Percentiles rank a stretch among this genome's conserved stretches.
phyloP scores from a whole-genome alignment of 2,888 invertebrate species.

The Argyra leucocephala region DNA sequence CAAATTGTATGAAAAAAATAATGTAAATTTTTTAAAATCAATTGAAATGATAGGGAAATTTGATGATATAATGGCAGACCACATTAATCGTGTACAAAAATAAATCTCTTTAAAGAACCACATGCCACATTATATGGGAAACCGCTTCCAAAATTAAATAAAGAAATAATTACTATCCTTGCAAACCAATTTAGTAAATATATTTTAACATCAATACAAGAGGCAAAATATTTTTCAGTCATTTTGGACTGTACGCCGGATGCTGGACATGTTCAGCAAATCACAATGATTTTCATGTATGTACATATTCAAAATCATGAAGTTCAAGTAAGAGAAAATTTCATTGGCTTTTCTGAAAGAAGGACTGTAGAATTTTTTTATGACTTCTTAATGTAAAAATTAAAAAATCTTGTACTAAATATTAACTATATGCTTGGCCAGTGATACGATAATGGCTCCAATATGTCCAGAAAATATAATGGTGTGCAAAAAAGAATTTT shows the following conservation, averaged over 20 bases:
- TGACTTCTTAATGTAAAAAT: constrained; percentile 10
- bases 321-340: constrained; percentile 13
- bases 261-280: constrained; percentile 2
- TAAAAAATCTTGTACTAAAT: constrained; percentile 8
- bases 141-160: constrained; percentile 8
- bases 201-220: neutral
- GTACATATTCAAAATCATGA: constrained; percentile 8
- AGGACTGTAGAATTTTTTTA: constrained; percentile 6
- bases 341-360: constrained; percentile 8
- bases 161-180: constrained; percentile 8
- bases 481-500: constrained; percentile 12
- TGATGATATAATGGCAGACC: constrained; percentile 5
- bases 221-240: constrained; percentile 12
- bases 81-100: constrained; percentile 8
- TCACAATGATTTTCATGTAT: constrained; percentile 8
- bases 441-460: constrained; percentile 10
- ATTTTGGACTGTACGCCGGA: constrained; percentile 11
- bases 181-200: constrained; percentile 4
- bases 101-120: constrained; percentile 10
- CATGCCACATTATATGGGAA: constrained; percentile 11
- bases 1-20: constrained; percentile 8
- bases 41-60: neutral
- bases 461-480: constrained; percentile 13
- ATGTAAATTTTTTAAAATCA: constrained; percentile 10
- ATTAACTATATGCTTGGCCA: constrained; percentile 8